phyloP scores from a whole-genome alignment of 2,113 vertebrate genomes.

The Oxyura jamaicensis region DNA sequence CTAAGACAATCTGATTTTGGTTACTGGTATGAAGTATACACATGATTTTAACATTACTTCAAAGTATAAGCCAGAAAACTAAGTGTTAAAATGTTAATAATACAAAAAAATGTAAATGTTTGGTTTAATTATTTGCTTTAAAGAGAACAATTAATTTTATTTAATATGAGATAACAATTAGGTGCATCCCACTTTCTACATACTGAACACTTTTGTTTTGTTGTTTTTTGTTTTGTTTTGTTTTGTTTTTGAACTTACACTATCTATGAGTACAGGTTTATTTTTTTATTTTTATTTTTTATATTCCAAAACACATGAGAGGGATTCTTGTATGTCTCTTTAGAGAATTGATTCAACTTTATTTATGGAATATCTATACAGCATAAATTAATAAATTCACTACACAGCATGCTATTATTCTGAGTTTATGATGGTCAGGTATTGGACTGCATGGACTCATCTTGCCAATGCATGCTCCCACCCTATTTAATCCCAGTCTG shows the following conservation, averaged over 20 bases:
- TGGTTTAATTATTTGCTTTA: not conserved
- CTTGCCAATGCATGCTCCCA: not conserved
- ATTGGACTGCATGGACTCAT: accelerated
- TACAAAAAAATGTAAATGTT: not conserved
- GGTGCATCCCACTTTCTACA: not conserved
- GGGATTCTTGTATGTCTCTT: not conserved
- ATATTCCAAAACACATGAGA: not conserved
- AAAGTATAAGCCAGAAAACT: not conserved
- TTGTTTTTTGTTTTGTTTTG: no score
- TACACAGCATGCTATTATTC: not conserved
- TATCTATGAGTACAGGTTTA: not conserved
- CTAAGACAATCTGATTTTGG: not conserved
- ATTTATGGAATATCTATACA: not conserved
- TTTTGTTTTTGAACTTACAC: not conserved
- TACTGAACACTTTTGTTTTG: not conserved
- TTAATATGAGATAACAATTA: not conserved
- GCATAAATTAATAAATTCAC: not conserved
- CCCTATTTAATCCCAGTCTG: not conserved
- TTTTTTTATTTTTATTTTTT: not conserved
- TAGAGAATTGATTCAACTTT: not conserved
- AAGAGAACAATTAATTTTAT: not conserved
- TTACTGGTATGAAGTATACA: not conserved
- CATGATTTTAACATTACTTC: not conserved
- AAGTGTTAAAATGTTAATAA: accelerated
- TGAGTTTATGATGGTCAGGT: not conserved